phyloP scores from a whole-genome alignment of 2,888 invertebrate species.

The Erannis defoliaria region DNA sequence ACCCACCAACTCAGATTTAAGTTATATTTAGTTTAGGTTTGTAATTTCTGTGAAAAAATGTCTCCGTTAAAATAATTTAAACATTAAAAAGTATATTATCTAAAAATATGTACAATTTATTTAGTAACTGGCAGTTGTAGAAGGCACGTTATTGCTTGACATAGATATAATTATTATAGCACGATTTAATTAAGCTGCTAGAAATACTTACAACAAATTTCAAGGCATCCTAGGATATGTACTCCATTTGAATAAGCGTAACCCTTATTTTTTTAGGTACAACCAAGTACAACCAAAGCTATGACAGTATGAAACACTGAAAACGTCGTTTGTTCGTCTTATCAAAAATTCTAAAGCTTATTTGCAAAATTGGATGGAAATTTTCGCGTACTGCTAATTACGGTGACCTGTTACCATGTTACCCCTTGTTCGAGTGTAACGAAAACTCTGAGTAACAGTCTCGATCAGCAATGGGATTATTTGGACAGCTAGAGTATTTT shows the following conservation, averaged over 20 bases:
- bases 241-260: not conserved
- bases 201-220: constrained; percentile 1
- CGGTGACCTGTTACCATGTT: too few relatives aligned
- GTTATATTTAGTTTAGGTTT: not conserved
- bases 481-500: too few relatives aligned
- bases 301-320: too few relatives aligned
- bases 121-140: constrained; percentile 82
- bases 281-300: not conserved
- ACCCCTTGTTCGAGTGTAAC: too few relatives aligned
- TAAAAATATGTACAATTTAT: constrained; percentile 75
- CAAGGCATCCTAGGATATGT: constrained; percentile 28
- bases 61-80: constrained; percentile 50
- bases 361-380: too few relatives aligned
- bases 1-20: not conserved
- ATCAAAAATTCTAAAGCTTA: too few relatives aligned
- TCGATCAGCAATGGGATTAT: too few relatives aligned
- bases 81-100: constrained; percentile 44
- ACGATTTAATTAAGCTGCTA: constrained; percentile 12
- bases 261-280: too few relatives aligned
- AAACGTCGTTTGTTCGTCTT: too few relatives aligned
- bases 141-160: constrained; percentile 68
- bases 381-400: too few relatives aligned
- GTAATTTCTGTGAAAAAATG: constrained; percentile 68
- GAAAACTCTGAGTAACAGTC: too few relatives aligned
- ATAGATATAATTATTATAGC: constrained; percentile 17